phyloP scores from a whole-genome alignment of 2,888 invertebrate species.

The Microdon myrmicae region DNA sequence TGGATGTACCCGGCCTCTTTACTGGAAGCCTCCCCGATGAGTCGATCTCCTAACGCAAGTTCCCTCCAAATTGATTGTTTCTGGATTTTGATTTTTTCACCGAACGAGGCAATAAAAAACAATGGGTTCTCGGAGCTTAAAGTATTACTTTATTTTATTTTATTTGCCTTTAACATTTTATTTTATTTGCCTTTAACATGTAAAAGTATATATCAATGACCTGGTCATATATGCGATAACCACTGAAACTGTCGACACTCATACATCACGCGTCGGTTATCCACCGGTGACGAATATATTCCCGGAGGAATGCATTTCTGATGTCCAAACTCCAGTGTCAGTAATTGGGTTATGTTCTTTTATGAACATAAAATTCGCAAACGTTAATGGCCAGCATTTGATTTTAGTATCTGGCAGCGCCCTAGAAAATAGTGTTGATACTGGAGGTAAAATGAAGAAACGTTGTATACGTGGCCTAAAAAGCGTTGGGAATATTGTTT shows the following conservation, averaged over 20 bases:
- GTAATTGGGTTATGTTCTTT: conserved; percentile 64
- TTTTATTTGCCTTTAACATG: too few species aligned
- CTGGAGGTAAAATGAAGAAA: conserved; percentile 43
- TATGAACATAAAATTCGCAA: conserved; percentile 63
- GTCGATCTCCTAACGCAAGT: too few species aligned
- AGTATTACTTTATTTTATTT: too few species aligned
- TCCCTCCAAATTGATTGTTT: too few species aligned
- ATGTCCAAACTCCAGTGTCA: conserved; percentile 62
- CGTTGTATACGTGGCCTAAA: conserved; percentile 46
- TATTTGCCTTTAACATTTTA: too few species aligned
- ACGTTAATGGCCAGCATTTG: conserved; percentile 61
- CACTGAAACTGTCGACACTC: conserved; percentile 80
- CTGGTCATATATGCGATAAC: conserved; percentile 79
- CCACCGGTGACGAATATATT: conserved; percentile 62
- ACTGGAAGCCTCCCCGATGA: too few species aligned
- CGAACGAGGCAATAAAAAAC: too few species aligned
- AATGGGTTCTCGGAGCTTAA: too few species aligned
- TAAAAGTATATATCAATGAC: conserved; percentile 74
- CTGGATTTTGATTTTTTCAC: too few species aligned
- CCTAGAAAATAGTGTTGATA: conserved; percentile 38
- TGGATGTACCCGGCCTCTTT: too few species aligned
- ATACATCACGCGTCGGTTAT: conserved; percentile 74
- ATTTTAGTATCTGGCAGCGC: conserved; percentile 62
- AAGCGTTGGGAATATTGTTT: conserved; percentile 53
- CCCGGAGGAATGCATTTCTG: conserved; percentile 64